Conservation (phyloP, 2,888 invertebrate genomes). For the Hesperia comma region DNA sequence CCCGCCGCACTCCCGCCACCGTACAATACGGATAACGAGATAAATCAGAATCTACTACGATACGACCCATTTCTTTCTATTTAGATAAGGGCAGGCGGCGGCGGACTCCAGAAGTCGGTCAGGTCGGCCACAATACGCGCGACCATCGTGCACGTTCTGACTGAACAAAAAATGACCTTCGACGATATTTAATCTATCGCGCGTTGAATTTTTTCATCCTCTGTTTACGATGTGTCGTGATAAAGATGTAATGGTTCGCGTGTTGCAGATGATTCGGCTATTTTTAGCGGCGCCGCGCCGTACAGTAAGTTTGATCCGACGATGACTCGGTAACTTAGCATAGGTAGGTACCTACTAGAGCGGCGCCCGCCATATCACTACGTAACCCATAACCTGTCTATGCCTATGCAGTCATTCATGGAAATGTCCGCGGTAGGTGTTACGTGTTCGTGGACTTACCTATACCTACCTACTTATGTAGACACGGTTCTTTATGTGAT, state of each 20-base stretch:
- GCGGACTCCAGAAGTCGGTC: no score
- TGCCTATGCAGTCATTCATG: background rate
- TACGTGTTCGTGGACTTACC: background rate
- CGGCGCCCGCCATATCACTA: no score
- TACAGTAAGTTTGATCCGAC: background rate
- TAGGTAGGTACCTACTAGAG: no score
- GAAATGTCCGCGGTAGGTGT: background rate
- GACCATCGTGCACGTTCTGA: no score
- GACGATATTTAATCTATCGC: conserved; percentile 14
- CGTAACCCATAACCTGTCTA: background rate
- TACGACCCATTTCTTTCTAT: no score
- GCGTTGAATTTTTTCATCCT: conserved; percentile 14
- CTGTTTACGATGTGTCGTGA: conserved; percentile 21
- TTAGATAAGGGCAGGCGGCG: no score
- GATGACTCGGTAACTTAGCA: conserved; percentile 3
- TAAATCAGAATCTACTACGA: background rate
- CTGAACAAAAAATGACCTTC: conserved; percentile 13
- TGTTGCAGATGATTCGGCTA: conserved; percentile 12
- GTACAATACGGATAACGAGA: background rate
- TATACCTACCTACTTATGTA: no score
- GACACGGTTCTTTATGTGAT: background rate
- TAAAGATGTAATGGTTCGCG: conserved; percentile 25
- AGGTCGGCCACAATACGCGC: no score
- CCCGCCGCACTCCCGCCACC: background rate
- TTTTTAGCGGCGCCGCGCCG: background rate